Base-by-base conservation (phyloP, 2,113 vertebrate genomes). In the Hassar affinis region DNA sequence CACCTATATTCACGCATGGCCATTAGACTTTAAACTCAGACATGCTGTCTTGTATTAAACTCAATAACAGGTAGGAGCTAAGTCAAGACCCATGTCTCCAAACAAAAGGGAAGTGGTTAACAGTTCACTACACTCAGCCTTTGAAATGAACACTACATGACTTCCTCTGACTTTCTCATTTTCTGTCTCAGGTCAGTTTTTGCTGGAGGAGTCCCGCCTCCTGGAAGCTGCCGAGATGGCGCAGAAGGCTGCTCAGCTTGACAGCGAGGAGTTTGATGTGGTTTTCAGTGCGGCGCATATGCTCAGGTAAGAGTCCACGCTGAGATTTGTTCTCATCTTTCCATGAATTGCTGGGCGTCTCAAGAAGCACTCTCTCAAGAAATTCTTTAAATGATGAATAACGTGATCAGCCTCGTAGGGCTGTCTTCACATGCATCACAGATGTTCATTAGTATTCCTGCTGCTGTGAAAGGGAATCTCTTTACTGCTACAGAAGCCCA, bases 201-300 rank as follows among this genome's bases (percentile, higher is more conserved):
- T 99, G 87, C 93, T 99, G 82, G 98, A 99, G 91, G 97, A 99
- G 87, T 95, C 96, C 0, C 96, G 98, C 56, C 91, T 98, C 81
- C 88, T 96, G 86, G 97, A 99, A 94, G 98, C 98, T 25, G 97
- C 98, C 2, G 96, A 97, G 91, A 99, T 99, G 97, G 97, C 98
- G n/a, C 95, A 98, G 92, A 99, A 96, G 87, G 98, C 98, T 0
- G 97, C 97, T 6, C 95, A 95, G 74, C 93, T 99, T 6, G 98
- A 99, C 92, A 94, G 95, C 75, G 91, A 85, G 0, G 98, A 99
- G 90, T 99, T 99, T 88, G 98, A 99, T 85, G 97, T 99, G 88
- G 97, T 99, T 88, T 99, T 99, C 94, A 99, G 97, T 66, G 97
- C 98, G 62, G 98, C 98, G 35, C 98, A 99, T 88, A 99, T 99